These are phyloP conservation scores for Dendrocopos noguchii DNA, from an alignment of 2,113 vertebrate genomes.

Conservation along the genomic window DNA sequence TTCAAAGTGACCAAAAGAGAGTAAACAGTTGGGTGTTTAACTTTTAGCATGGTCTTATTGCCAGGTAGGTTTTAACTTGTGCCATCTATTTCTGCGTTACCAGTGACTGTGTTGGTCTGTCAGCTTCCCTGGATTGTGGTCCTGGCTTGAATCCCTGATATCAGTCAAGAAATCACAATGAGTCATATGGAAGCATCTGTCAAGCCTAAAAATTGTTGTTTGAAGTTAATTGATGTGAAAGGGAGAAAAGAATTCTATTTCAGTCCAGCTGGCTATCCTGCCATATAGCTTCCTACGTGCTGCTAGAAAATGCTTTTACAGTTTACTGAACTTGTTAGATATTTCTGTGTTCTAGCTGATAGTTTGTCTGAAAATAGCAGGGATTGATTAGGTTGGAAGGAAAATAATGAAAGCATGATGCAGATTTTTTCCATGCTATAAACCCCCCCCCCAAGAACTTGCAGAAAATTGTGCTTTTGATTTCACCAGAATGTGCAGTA, in stretches of 20 bases:
- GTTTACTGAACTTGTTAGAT: slow-evolving; percentile 41
- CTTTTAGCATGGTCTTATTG: background rate
- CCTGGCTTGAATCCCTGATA: background rate
- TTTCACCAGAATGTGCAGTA: background rate
- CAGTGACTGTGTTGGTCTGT: background rate
- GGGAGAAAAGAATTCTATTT: slow-evolving; percentile 29
- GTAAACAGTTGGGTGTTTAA: background rate
- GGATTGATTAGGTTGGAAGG: background rate
- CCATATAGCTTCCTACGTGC: slow-evolving; percentile 20
- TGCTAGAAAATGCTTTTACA: slow-evolving; percentile 40
- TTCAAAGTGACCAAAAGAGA: background rate
- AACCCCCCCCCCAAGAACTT: no score
- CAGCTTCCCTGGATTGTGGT: background rate
- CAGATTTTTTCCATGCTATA: background rate
- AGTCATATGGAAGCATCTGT: slow-evolving; percentile 58
- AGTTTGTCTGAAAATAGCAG: slow-evolving; percentile 44
- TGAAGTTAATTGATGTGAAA: slow-evolving; percentile 43
- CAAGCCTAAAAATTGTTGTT: slow-evolving; percentile 33
- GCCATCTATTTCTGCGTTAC: background rate
- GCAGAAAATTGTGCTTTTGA: background rate
- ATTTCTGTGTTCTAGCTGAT: slow-evolving; percentile 8
- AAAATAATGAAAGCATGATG: background rate
- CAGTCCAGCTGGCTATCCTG: slow-evolving; percentile 39
- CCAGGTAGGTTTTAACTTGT: background rate
- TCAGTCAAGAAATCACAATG: slow-evolving; percentile 18